Base-by-base conservation (phyloP, 2,113 vertebrate species). In the Scortum barcoo region DNA sequence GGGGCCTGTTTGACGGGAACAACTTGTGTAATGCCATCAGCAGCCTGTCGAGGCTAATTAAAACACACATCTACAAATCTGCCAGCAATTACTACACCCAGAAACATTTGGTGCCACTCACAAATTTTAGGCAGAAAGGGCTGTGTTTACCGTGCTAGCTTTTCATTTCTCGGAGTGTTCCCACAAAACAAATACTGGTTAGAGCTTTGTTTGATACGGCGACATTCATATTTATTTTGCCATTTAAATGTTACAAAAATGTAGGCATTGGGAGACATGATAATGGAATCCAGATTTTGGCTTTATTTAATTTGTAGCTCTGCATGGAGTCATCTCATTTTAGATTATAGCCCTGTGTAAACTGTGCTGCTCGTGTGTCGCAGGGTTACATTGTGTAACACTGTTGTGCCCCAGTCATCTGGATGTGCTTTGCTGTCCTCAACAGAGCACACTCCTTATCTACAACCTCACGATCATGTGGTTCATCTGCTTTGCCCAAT, bases 281-380 rank as follows among this genome's bases (percentile, higher is more conserved):
- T 95, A 93, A 93, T 94, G 90, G 87, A 92, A 92, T 94, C 91
- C 93, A 95, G 94, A 92, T 93, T 93, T 80, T 76, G 83, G 87
- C 87, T 93, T 93, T 91, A 92, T 94, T 95, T 95, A 94, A 96
- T 96, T 95, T 96, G 94, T 95, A 95, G 92, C 93, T 93, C 88
- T 73, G 86, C 90, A 89, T 85, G 90, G 84, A 93, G 89, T 93
- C 92, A 93, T 94, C 89, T 92, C 84, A 83, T 92, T 94, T 87
- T 89, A 93, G 93, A 95, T 94, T 92, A 94, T 86, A 91, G 90
- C 88, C 88, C 91, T 80, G 81, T 84, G 88, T 95, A 95, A 94
- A 93, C 86, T 80, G 60, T 79, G 88, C 86, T 70, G 86, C 88
- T 89, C 50, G 67, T 78, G 83, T 93, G 89, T 88, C 76, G 84